Conservation (phyloP, 2,113 vertebrate genomes). For the Urocolius indicus region DNA sequence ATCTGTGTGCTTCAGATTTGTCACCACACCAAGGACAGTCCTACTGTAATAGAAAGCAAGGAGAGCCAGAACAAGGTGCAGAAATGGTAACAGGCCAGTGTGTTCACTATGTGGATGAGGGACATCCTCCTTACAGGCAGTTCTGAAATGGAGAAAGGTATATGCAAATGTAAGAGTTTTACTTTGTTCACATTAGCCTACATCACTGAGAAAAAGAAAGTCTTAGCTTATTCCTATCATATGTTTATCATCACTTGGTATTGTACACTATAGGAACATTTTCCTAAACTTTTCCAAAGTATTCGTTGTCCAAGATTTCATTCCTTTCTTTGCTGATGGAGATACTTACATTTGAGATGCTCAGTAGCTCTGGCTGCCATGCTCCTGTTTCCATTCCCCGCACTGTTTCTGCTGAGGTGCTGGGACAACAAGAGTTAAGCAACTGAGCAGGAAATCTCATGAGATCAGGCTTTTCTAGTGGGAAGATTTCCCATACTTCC, state of each 20-base stretch:
- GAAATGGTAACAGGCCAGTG: not conserved
- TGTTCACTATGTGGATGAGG: not conserved
- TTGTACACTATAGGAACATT: not conserved
- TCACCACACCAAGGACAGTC: not conserved
- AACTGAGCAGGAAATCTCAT: constrained; percentile 27
- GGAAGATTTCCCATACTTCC: constrained; percentile 65
- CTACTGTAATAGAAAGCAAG: not conserved
- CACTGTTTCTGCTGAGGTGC: not conserved
- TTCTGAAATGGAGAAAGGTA: not conserved
- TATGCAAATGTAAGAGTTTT: not conserved
- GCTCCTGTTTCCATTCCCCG: not conserved
- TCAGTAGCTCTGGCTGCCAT: not conserved
- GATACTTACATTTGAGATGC: not conserved
- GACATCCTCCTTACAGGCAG: accelerated
- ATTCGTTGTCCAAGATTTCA: not conserved
- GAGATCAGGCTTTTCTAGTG: constrained; percentile 43
- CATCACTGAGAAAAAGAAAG: not conserved
- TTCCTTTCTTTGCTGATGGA: not conserved
- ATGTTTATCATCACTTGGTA: not conserved
- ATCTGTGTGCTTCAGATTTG: not conserved
- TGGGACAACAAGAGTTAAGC: constrained; percentile 33
- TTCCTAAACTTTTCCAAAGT: too few relatives aligned
- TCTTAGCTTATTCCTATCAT: not conserved
- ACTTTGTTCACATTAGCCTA: not conserved
- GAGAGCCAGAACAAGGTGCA: not conserved